phyloP scores from a whole-genome alignment of 2,888 invertebrate species.

The Agonopterix heracliana region DNA sequence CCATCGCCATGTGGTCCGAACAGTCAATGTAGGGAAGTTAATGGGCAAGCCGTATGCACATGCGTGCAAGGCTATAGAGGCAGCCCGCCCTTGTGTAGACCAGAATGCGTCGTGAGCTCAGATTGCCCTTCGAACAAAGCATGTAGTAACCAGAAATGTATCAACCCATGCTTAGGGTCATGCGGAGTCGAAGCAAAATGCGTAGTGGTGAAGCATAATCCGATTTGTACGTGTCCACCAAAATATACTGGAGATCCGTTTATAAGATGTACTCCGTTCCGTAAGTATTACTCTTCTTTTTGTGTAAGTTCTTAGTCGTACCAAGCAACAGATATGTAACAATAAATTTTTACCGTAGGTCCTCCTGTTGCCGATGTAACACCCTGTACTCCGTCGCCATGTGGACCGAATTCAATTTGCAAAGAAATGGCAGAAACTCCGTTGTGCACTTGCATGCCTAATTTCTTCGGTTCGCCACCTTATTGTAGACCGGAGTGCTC shows the following conservation, averaged over 20 bases:
- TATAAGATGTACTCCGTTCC: slow-evolving; percentile 76
- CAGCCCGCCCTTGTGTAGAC: slow-evolving; percentile 84
- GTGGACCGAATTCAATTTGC: slow-evolving; percentile 80
- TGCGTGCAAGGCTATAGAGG: slow-evolving; percentile 83
- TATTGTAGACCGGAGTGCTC: slow-evolving; percentile 85
- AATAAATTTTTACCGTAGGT: slow-evolving; percentile 40
- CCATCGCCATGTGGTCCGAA: slow-evolving; percentile 87
- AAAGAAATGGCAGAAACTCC: slow-evolving; percentile 73
- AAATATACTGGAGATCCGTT: slow-evolving; percentile 86
- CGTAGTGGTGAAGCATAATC: slow-evolving; percentile 84
- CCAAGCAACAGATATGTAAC: background rate
- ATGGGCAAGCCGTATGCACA: slow-evolving; percentile 83
- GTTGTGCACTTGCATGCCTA: slow-evolving; percentile 81
- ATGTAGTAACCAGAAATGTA: slow-evolving; percentile 85
- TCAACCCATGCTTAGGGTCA: slow-evolving; percentile 84
- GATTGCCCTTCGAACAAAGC: slow-evolving; percentile 84
- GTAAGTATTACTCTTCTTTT: slow-evolving; percentile 34
- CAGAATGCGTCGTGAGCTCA: slow-evolving; percentile 85
- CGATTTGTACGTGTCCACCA: slow-evolving; percentile 82
- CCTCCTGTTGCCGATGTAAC: slow-evolving; percentile 68
- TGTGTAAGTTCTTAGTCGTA: background rate
- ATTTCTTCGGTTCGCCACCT: slow-evolving; percentile 84
- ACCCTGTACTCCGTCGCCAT: slow-evolving; percentile 83
- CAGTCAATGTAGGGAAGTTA: slow-evolving; percentile 80
- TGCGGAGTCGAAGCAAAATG: slow-evolving; percentile 85